These are phyloP conservation scores for Lepidothrix coronata DNA, from an alignment of 2,113 vertebrate genomes.

Conservation along the genomic window DNA sequence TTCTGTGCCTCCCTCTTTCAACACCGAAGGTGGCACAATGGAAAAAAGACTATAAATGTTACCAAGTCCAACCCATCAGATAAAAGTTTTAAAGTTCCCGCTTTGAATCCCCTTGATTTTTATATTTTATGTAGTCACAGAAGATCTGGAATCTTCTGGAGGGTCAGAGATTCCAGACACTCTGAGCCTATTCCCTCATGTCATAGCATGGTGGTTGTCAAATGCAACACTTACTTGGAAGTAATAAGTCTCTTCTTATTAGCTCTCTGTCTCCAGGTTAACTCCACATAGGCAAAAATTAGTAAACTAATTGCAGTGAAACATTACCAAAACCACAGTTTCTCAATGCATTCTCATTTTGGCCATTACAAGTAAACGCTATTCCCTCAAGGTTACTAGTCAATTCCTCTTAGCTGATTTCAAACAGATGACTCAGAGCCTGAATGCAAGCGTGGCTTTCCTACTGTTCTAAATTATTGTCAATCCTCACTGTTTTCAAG, in stretches of 20 bases:
- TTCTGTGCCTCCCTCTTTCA: background rate
- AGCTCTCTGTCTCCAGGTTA: background rate
- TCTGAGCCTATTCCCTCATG: background rate
- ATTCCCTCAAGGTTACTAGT: background rate
- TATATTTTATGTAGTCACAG: background rate
- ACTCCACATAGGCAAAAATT: background rate
- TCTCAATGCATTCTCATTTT: background rate
- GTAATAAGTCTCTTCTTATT: background rate
- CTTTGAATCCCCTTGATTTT: background rate
- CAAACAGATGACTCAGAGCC: background rate
- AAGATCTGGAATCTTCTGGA: background rate
- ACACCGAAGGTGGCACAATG: background rate
- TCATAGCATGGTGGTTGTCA: fast-evolving
- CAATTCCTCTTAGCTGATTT: background rate
- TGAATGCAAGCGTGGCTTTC: background rate
- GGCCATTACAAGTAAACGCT: background rate
- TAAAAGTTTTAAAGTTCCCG: background rate
- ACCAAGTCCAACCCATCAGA: fast-evolving
- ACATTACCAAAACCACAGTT: background rate
- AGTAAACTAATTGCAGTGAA: background rate
- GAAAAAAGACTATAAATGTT: background rate
- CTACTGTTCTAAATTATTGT: background rate
- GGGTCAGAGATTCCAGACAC: background rate
- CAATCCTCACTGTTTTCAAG: background rate
- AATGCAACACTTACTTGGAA: background rate